Evolutionary conservation across 2,113 vertebrate genomes (phyloP), one percentile per base, ranked within the genome.

Genomic region (Corythornis madagascariensis): DNA sequence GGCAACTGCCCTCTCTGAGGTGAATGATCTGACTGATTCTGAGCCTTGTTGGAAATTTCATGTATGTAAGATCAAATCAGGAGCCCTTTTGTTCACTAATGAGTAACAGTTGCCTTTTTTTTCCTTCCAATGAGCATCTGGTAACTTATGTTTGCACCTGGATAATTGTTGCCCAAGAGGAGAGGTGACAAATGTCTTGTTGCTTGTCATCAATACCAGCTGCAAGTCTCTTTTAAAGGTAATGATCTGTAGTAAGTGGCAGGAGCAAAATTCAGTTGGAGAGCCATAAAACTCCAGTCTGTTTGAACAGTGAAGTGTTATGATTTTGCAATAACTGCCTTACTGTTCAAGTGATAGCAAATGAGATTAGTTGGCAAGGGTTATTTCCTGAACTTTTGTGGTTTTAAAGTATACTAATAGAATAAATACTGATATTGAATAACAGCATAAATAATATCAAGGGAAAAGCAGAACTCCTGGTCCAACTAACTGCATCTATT

Each of bases 261-360:
- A 94, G 71, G 80, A 73, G 1, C 72, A 92, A 94, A 91, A 93
- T 95, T 92, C 96, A 96, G 94, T 92, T 97, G 70, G 65, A 93
- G 61, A 57, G 85, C 50, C 83, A 90, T 96, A 97, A 96, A 97
- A 94, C 78, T 71, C 50, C 52, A 86, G n/a, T 86, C 47, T 95
- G 90, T 94, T 88, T 96, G 93, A 95, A 95, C 78, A 97, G 82
- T 94, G 76, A 91, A 95, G 77, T 88, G 95, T 92, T 96, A 96
- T 13, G 85, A 96, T 95, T 96, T 96, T 95, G 89, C 85, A 95
- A 57, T 91, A 96, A 94, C 93, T 90, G 90, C 83, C 90, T 83
- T 88, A 78, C 73, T 73, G 74, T 80, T 93, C 64, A 83, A 94
- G 78, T 90, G 94, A 90, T 90, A 92, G 85, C 61, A 88, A 95